Evolutionary conservation across 92 coral and sea anemone genomes (phyloP).

Genomic region (Zoanthus solanderi): DNA sequence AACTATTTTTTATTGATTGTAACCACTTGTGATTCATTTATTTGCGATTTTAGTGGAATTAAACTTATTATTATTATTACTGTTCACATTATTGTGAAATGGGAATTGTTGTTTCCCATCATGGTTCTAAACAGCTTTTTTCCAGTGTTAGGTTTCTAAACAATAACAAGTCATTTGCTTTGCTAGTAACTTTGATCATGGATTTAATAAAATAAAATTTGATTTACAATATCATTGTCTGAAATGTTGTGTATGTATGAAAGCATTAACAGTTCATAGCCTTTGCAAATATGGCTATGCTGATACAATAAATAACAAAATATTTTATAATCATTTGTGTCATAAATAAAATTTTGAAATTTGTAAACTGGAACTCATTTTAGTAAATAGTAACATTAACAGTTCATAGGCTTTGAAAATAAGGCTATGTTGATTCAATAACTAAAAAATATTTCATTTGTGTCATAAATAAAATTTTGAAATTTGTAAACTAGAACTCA

Average conservation of each 20-base stretch:
- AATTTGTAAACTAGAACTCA: slow-evolving; percentile 3
- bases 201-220: slow-evolving; percentile 9
- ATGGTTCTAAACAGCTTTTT: slow-evolving; percentile 13
- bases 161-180: slow-evolving; percentile 13
- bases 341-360: slow-evolving; percentile 3
- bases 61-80: slow-evolving; percentile 6
- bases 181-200: slow-evolving; percentile 15
- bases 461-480: slow-evolving; percentile 4
- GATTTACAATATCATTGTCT: slow-evolving; percentile 9
- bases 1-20: slow-evolving; percentile 11
- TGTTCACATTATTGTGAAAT: background rate
- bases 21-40: slow-evolving; percentile 4
- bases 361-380: slow-evolving; percentile 6
- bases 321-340: slow-evolving; percentile 4
- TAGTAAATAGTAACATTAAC: slow-evolving; percentile 6
- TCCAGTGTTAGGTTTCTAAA: slow-evolving; percentile 14
- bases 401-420: slow-evolving; percentile 4
- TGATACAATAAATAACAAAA: background rate
- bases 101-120: slow-evolving; percentile 16
- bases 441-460: background rate
- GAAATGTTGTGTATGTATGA: slow-evolving; percentile 10
- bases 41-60: slow-evolving; percentile 10
- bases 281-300: slow-evolving; percentile 12
- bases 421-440: background rate
- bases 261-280: slow-evolving; percentile 11